Evolutionary conservation across 2,888 invertebrate genomes (phyloP), one percentile per base, ranked within the genome.

Genomic region (Brachynemurus nebulosus): DNA sequence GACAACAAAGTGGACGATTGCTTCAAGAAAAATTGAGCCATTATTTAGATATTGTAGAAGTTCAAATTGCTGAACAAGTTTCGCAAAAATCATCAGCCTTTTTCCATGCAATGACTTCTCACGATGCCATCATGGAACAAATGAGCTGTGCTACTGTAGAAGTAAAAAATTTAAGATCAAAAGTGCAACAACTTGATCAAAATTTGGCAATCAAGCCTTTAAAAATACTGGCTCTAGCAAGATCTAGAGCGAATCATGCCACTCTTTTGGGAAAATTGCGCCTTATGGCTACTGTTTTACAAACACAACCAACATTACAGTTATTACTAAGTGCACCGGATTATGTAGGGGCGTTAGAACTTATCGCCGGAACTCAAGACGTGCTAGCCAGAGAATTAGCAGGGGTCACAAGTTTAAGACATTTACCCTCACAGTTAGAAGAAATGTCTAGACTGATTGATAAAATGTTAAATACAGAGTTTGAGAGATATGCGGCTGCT

Each of bases 251-350:
- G 35, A 84, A 85, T 60, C 69, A 80, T 46, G 66, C 70, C 40
- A 66, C 72, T 58, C 73, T 83, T 2, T 68, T 80, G 57, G 80
- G 85, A 53, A 76, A 84, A 55, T 66, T 96, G 37, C 89, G 89
- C 59, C 66, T 95, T 46, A 95, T 97, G 83, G 80, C 86, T 6
- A 93, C 92, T 3, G 92, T 97, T 7, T 85, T 95, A 62, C 96
- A 98, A 69, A 96, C 97, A 14, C 98, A 98, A 62, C 90, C 95
- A 1, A 96, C 92, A 65, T 85, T 98, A 56, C 98, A 98, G 62
- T 71, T 93, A 44, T 69, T 97, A 40, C 69, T 98, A 36, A 90
- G 93, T 48, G 91, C 91, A 8, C 91, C 90, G 49, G 97, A 98
- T 65, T 98, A 93, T 71, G 93, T 95, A 27, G 95, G 91, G 33